A percentile compares a stretch with the other conserved stretches of the same genome.
Conservation (phyloP, 2,888 invertebrate species). For the Apocheima hispidaria region DNA sequence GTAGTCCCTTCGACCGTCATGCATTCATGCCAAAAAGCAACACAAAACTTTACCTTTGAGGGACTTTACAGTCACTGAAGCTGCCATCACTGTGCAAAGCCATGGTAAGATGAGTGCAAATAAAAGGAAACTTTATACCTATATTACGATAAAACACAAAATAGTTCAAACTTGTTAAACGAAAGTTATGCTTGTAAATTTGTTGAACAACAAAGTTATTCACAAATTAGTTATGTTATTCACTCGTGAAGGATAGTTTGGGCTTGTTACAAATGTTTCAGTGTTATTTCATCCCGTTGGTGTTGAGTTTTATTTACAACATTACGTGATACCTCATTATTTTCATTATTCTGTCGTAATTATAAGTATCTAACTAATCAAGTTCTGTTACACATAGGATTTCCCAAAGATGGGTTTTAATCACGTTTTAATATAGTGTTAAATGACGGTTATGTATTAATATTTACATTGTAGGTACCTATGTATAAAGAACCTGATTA, state of each 20-base stretch:
- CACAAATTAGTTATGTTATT: slow-evolving; percentile 70
- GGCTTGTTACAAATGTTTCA: slow-evolving; percentile 47
- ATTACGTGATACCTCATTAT: neutral
- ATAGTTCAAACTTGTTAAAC: slow-evolving; percentile 43
- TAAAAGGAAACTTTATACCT: slow-evolving; percentile 58
- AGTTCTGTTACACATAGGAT: slow-evolving; percentile 23
- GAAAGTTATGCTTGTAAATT: slow-evolving; percentile 46
- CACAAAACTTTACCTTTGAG: slow-evolving; percentile 82
- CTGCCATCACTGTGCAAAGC: slow-evolving; percentile 82
- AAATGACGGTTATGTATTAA: neutral
- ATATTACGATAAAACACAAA: slow-evolving; percentile 55
- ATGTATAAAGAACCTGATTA: slow-evolving; percentile 30
- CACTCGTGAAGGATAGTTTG: slow-evolving; percentile 42
- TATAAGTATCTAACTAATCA: slow-evolving; percentile 27
- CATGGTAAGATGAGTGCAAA: slow-evolving; percentile 75
- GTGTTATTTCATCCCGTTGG: slow-evolving; percentile 49
- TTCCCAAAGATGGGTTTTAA: slow-evolving; percentile 2
- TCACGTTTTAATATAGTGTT: neutral
- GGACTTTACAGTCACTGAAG: slow-evolving; percentile 75
- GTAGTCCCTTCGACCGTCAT: slow-evolving; percentile 53
- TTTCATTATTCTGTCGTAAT: slow-evolving; percentile 25
- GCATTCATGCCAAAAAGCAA: slow-evolving; percentile 82
- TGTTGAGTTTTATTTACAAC: slow-evolving; percentile 43
- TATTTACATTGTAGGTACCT: neutral
- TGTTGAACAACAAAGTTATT: slow-evolving; percentile 44